Base-by-base conservation (phyloP, 2,888 invertebrate species). In the Leucophora obtusa region DNA sequence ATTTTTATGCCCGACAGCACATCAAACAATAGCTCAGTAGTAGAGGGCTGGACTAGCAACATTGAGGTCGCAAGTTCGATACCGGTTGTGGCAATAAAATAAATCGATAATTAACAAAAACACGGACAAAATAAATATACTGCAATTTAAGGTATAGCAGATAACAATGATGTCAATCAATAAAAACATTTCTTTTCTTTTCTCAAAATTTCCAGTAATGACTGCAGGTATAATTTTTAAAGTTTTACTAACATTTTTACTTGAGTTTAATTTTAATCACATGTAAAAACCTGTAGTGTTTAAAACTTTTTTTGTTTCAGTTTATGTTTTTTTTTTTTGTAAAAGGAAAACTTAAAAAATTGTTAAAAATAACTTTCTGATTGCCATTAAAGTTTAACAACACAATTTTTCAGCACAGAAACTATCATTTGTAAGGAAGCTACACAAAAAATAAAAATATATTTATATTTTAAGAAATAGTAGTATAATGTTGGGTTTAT, bases 221-320 rank as follows among this genome's bases (percentile, higher is more conserved):
- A n/a, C n/a, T n/a, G n/a, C n/a, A n/a, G n/a, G n/a, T n/a, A n/a
- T n/a, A n/a, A n/a, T n/a, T n/a, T n/a, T n/a, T n/a, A n/a, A n/a
- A n/a, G n/a, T 35, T 35, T 38, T 9, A 9, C 38, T 38, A 10
- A 38, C 0, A 47, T 47, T 47, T 47, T 47, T 47, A 1, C 43
- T n/a, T 47, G 43, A 47, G n/a, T n/a, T n/a, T 47, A 47, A 47
- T 47, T 47, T 47, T 47, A 47, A 47, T 47, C n/a, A 47, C 43
- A 47, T n/a, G 43, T 14, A n/a, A 47, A 47, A 47, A 47, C 43
- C 43, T 47, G 43, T 47, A n/a, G 43, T 47, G 3, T 47, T n/a
- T 6, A 1, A 4, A 47, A 47, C 43, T 47, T 47, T 47, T 47
- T 47, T 47, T 47, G 6, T 47, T 38, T 38, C 6, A 28, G 28